Base-by-base conservation (phyloP, 2,888 invertebrate genomes). In the Parasteatoda lunata region DNA sequence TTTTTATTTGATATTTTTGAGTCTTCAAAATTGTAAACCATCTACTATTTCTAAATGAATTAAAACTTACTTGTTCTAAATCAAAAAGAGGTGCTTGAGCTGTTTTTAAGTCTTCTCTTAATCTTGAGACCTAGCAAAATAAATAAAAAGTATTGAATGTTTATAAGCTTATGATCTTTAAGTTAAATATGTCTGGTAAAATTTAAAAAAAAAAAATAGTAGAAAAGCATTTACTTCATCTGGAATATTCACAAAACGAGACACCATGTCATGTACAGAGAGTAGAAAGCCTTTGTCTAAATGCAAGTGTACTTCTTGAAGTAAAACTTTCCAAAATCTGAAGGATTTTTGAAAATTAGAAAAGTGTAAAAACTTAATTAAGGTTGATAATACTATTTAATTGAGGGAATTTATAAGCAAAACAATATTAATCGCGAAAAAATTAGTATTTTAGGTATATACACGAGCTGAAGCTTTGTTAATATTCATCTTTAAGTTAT, bases 251-350 rank as follows among this genome's bases (percentile, higher is more conserved):
- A 94, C 93, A 92, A 94, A 94, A 89, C 93, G 93, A 79, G 94
- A 93, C 75, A 95, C 91, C 51, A 95, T 93, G 91, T 95, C 94
- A 86, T 94, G 94, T 7, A 95, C 91, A 65, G 94, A 94, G 76
- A 92, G 93, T 92, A 89, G 94, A 90, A 96, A 94, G 70, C 95
- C 95, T 90, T 94, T 94, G 91, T 96, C 96, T 65, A 96, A 91
- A 90, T 95, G 94, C 47, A 96, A 91, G 89, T 94, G 94, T 90
- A 95, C 94, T 91, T 95, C 95, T 90, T 94, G 94, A 0, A 95
- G 91, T 70, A 94, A 91, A 2, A 95, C 90, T 90, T 95, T 95
- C 45, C 95, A 91, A 89, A 92, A 93, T 90, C 93, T 93, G 90
- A 0, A 59, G n/a, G 30, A 30, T 30, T 30, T n/a, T 30, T 30